Evolutionary conservation across 2,113 vertebrate genomes (phyloP).

Genomic region (Felis catus): F.catus_Fca126_mat1.0 CM031413.1:86048001-86048500

Average conservation of each 20-base stretch:
- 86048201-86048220: too few relatives aligned
- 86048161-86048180: too few relatives aligned
- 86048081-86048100: too few relatives aligned
- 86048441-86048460: conserved; percentile 40
- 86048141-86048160: too few relatives aligned
- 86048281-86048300: not conserved
- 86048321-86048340: not conserved
- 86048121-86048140: too few relatives aligned
- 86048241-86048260: too few relatives aligned
- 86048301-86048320: not conserved
- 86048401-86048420: conserved; percentile 75
- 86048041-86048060: not conserved
- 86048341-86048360: not conserved
- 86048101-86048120: too few relatives aligned
- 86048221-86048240: too few relatives aligned
- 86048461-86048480: conserved; percentile 62
- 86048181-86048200: too few relatives aligned
- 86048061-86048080: too few relatives aligned
- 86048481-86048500: conserved; percentile 80
- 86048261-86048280: not conserved
- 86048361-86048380: conserved; percentile 49
- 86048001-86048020: not conserved
- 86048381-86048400: conserved; percentile 39
- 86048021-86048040: not conserved
- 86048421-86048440: conserved; percentile 61